These are phyloP conservation scores for Drosophila mayaguana DNA, from an alignment of 2,888 invertebrate species.

Conservation along the genomic window DNA sequence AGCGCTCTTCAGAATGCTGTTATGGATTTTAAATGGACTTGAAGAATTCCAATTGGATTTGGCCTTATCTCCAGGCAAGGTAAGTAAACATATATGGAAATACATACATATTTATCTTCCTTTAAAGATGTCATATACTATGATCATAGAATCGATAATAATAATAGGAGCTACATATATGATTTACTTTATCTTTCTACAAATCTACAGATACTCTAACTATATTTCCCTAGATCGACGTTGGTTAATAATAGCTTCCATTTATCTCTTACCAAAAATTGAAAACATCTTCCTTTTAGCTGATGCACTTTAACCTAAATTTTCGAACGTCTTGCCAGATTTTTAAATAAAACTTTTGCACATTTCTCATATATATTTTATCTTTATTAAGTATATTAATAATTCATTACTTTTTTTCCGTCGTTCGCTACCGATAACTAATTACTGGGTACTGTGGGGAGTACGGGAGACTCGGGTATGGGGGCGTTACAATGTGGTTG, in stretches of 20 bases:
- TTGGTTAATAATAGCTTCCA: neutral
- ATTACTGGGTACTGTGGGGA: slow-evolving; percentile 13
- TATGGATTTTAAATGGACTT: neutral
- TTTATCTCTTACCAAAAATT: too few species aligned
- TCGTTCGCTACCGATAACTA: slow-evolving; percentile 26
- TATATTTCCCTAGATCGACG: too few species aligned
- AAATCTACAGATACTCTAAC: too few species aligned
- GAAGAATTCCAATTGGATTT: neutral
- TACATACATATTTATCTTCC: neutral
- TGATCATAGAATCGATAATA: too few species aligned
- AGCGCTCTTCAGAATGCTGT: neutral
- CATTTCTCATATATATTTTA: slow-evolving; percentile 26
- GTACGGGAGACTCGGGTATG: neutral
- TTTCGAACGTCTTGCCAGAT: too few species aligned
- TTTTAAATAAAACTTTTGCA: neutral
- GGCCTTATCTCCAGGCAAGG: neutral
- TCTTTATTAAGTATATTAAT: slow-evolving; percentile 54
- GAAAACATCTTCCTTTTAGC: neutral
- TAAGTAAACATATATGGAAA: neutral
- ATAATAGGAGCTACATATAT: too few species aligned
- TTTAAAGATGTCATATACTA: too few species aligned
- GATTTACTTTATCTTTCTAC: too few species aligned
- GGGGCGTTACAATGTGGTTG: slow-evolving; percentile 4
- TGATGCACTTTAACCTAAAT: too few species aligned
- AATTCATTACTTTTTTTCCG: slow-evolving; percentile 16